These are phyloP conservation scores for Drosophila barbarae DNA, from an alignment of 2,888 invertebrate species.

Conservation along the genomic window DNA sequence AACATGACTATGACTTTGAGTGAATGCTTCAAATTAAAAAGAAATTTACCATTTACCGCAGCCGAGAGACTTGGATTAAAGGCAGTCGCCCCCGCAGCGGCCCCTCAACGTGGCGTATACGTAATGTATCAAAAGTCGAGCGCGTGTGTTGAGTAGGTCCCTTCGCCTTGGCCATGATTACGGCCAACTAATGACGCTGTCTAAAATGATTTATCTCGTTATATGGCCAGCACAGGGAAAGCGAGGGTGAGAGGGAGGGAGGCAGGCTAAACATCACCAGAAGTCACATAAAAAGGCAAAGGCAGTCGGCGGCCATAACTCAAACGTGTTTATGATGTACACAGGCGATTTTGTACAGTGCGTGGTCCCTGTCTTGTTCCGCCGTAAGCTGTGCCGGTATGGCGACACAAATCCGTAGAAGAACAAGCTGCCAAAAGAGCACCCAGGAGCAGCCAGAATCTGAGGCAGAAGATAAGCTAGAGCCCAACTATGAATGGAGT, in stretches of 20 bases:
- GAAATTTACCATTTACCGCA: slow-evolving; percentile 76
- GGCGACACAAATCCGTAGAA: slow-evolving; percentile 27
- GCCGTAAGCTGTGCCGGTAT: slow-evolving; percentile 9
- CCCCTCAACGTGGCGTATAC: slow-evolving; percentile 28
- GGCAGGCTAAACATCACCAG: slow-evolving; percentile 37
- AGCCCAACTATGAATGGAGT: slow-evolving; percentile 32
- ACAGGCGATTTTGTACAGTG: slow-evolving; percentile 57
- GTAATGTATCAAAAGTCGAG: slow-evolving; percentile 63
- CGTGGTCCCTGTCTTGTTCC: slow-evolving; percentile 6
- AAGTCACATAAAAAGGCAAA: slow-evolving; percentile 66
- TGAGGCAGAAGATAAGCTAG: not conserved
- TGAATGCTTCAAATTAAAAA: slow-evolving; percentile 77
- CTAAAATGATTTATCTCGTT: slow-evolving; percentile 76
- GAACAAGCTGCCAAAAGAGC: slow-evolving; percentile 10
- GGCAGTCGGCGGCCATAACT: slow-evolving; percentile 57
- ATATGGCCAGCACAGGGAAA: slow-evolving; percentile 51
- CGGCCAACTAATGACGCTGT: slow-evolving; percentile 76
- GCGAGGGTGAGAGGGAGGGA: not conserved
- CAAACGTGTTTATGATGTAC: slow-evolving; percentile 73
- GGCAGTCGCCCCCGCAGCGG: not conserved
- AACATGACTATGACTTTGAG: slow-evolving; percentile 77
- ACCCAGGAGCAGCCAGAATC: not conserved
- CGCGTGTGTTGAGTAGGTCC: slow-evolving; percentile 23
- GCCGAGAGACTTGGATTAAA: slow-evolving; percentile 38
- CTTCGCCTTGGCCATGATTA: slow-evolving; percentile 56